Evolutionary conservation across 2,797 vertebrate species (phyloP).

Genomic region (Oryzias sinensis): DNA sequence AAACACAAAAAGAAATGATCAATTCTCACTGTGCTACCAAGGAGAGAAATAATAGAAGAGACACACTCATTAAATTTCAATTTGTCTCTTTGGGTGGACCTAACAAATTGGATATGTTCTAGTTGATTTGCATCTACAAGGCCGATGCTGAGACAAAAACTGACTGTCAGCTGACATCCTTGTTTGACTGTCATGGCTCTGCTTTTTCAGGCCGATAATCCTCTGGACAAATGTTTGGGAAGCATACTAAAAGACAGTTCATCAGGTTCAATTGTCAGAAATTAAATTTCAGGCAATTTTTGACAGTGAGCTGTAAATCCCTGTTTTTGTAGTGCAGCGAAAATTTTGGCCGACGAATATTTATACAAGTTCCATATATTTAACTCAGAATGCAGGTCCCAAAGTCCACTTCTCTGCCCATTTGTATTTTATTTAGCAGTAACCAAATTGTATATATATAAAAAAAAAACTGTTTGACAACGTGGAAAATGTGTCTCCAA

Average conservation of each 20-base stretch:
- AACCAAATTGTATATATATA: slow-evolving; percentile 4
- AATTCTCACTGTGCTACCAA: slow-evolving; percentile 30
- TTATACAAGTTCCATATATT: slow-evolving; percentile 33
- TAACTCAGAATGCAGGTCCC: slow-evolving; percentile 1
- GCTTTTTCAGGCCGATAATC: slow-evolving; percentile 13
- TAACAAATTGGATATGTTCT: slow-evolving; percentile 34
- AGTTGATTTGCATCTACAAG: slow-evolving; percentile 13
- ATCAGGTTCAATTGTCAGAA: slow-evolving; percentile 28
- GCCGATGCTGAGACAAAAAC: slow-evolving; percentile 27
- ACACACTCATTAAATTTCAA: slow-evolving; percentile 36
- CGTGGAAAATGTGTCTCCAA: too few species aligned
- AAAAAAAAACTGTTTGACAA: too few species aligned
- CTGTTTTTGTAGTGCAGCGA: slow-evolving; percentile 1
- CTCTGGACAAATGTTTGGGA: slow-evolving; percentile 20
- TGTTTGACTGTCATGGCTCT: slow-evolving; percentile 11
- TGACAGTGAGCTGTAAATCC: slow-evolving; percentile 14
- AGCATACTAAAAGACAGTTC: slow-evolving; percentile 17
- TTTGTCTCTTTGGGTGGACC: slow-evolving; percentile 14
- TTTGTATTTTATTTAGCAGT: slow-evolving; percentile 18
- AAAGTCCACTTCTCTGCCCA: slow-evolving; percentile 7
- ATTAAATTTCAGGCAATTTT: neutral
- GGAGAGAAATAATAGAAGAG: slow-evolving; percentile 33
- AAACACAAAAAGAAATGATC: slow-evolving; percentile 64
- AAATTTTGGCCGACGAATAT: slow-evolving; percentile 14
- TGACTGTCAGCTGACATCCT: slow-evolving; percentile 24